phyloP scores from a whole-genome alignment of 2,797 vertebrate species.

The Pantherophis alleghaniensis region DNA sequence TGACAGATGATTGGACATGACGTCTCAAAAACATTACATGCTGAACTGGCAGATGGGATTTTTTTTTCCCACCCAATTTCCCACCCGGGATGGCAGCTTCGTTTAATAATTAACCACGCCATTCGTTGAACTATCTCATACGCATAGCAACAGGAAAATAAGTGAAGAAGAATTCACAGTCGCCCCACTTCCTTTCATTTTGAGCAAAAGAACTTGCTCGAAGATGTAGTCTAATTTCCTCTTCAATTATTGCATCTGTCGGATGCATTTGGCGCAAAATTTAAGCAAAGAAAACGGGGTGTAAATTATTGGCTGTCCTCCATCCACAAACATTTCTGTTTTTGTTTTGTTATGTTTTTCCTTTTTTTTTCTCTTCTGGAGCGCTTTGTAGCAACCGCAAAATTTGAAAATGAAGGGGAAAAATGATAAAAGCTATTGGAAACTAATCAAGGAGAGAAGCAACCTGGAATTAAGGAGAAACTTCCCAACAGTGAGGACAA shows the following conservation, averaged over 20 bases:
- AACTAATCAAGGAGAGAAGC: too few relatives aligned
- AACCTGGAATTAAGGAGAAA: too few relatives aligned
- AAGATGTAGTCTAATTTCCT: slow-evolving; percentile 54
- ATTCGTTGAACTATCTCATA: slow-evolving; percentile 53
- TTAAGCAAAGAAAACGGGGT: slow-evolving; percentile 20
- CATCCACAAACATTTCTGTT: background rate
- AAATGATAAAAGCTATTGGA: background rate
- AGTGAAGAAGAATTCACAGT: slow-evolving; percentile 58
- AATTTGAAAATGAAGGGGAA: background rate
- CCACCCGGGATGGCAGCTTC: slow-evolving; percentile 54
- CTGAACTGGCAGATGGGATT: slow-evolving; percentile 42
- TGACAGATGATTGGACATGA: slow-evolving; percentile 60
- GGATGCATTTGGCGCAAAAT: slow-evolving; percentile 10
- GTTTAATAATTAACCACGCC: slow-evolving; percentile 61
- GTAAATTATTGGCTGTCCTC: too few relatives aligned
- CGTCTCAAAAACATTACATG: slow-evolving; percentile 61
- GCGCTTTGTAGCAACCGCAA: background rate
- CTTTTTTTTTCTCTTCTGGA: background rate
- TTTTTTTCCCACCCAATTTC: slow-evolving; percentile 56
- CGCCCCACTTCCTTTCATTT: slow-evolving; percentile 49
- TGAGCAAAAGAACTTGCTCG: slow-evolving; percentile 52
- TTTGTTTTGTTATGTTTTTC: background rate
- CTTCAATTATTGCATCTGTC: slow-evolving; percentile 57
- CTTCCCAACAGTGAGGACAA: too few relatives aligned
- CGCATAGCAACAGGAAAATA: slow-evolving; percentile 56